Evolutionary conservation across 2,888 invertebrate species (phyloP), one percentile per base, ranked within the genome.

Genomic region (Azorinus chamasolen): DNA sequence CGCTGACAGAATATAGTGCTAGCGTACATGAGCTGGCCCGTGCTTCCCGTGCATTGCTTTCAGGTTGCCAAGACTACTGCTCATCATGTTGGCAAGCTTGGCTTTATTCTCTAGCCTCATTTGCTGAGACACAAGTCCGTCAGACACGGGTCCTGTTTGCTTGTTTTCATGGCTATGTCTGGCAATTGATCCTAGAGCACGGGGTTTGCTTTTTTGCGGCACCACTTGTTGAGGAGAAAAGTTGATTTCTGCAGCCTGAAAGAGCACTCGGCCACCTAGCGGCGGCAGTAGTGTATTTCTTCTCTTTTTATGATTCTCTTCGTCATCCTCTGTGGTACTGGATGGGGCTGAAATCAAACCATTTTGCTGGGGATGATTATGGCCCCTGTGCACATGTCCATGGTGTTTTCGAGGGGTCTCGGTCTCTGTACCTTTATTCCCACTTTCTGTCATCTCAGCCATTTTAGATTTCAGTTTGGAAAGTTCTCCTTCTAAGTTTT

Each of bases 41-140:
- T 32, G 32, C 45, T 61, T 61, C 1, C 61, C 66, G 48, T 83
- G 78, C 75, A 84, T 85, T 18, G 77, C 70, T 57, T 79, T 85
- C n/a, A 87, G 58, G 41, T 86, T 86, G 0, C 87, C 87, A n/a
- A 88, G 79, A 2, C 81, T 84, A 43, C 79, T 75, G 0, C 78
- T 69, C 79, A 80, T 79, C 55, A 54, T 50, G 39, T 81, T 43
- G 2, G 68, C 24, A 37, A 46, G 66, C 41, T 48, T 48, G 10
- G 54, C 25, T 57, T 81, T 68, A 27, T 64, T 81, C 65, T 85
- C 84, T 37, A 85, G 50, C 59, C 69, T 78, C 0, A 87, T 41
- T 20, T 80, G 84, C 3, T 79, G 71, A 0, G 87, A 84, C 14
- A 77, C 73, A 12, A 86, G 70, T 6, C 85, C 84, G 20, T 83